These are phyloP conservation scores for Bacillus rossius DNA, from an alignment of 1,140 invertebrate genomes.

Conservation along the genomic window DNA sequence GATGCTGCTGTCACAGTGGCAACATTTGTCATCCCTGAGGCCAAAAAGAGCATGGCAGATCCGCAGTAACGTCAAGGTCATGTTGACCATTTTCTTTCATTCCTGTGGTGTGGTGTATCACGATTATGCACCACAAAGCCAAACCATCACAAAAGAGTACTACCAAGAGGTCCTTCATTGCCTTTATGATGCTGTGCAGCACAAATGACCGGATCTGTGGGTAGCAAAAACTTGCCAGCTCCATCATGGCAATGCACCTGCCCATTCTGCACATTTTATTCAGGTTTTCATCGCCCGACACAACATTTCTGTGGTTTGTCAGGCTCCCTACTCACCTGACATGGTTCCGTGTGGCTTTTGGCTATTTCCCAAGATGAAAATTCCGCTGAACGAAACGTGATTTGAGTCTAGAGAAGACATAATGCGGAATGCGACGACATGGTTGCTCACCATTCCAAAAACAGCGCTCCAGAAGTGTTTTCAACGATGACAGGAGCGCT, in stretches of 20 bases:
- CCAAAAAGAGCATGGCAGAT: conserved; percentile 27
- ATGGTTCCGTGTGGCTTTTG: conserved; percentile 28
- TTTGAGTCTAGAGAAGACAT: conserved; percentile 24
- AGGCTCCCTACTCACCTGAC: conserved; percentile 32
- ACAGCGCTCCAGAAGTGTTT: conserved; percentile 6
- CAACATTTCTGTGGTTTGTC: no score
- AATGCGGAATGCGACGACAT: conserved; percentile 4
- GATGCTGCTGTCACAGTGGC: conserved; percentile 25
- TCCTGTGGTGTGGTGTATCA: conserved; percentile 27
- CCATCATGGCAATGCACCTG: no score
- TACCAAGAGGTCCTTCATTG: no score
- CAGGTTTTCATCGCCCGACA: no score
- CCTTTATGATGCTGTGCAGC: no score
- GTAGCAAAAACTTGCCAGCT: no score
- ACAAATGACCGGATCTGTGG: no score
- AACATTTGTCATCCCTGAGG: conserved; percentile 10
- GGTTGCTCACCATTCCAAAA: neutral
- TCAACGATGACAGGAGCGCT: conserved; percentile 7
- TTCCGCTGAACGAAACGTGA: conserved; percentile 21
- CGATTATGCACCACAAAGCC: no score
- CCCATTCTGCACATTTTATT: no score
- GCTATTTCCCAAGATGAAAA: conserved; percentile 28
- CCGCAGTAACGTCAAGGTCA: conserved; percentile 30
- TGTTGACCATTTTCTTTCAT: conserved; percentile 35
- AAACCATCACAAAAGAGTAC: no score